A percentile compares a stretch with the other conserved stretches of the same genome.
Conservation (phyloP, 2,888 invertebrate genomes). For the Hirtodrosophila cameraria region DNA sequence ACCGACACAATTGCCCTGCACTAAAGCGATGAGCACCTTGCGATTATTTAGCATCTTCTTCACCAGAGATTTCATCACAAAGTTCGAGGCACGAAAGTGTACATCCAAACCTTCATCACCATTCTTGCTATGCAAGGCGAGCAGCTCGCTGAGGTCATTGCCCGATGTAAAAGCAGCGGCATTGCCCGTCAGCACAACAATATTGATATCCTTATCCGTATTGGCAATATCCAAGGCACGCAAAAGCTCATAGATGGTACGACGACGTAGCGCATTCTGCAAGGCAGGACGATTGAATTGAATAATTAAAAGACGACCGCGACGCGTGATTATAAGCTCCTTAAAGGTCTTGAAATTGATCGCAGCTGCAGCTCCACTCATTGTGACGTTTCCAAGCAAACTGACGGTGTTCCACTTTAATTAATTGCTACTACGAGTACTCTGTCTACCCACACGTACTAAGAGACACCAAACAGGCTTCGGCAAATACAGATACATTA, state of each 20-base stretch:
- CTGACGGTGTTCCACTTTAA: constrained; percentile 21
- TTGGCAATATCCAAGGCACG: constrained; percentile 89
- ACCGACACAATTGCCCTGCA: constrained; percentile 97
- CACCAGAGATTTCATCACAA: constrained; percentile 87
- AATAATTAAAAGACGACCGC: constrained; percentile 86
- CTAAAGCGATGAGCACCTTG: constrained; percentile 93
- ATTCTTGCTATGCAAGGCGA: constrained; percentile 22
- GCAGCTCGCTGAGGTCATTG: constrained; percentile 57
- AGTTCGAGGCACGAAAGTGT: constrained; percentile 74
- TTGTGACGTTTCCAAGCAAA: constrained; percentile 25
- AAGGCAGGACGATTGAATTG: constrained; percentile 90
- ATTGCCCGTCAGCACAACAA: constrained; percentile 89
- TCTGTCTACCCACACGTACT: background rate
- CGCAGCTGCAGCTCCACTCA: constrained; percentile 40
- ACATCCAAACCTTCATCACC: constrained; percentile 61
- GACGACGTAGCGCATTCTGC: constrained; percentile 90
- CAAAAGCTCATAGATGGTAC: constrained; percentile 89
- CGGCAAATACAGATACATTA: constrained; percentile 4
- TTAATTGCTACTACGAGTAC: constrained; percentile 16
- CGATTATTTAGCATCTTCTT: constrained; percentile 92
- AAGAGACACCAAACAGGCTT: constrained; percentile 36
- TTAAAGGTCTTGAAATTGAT: constrained; percentile 42
- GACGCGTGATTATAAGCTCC: constrained; percentile 70
- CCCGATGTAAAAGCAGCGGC: constrained; percentile 68
- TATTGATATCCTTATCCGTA: constrained; percentile 86